Base-by-base conservation (phyloP, 2,888 invertebrate genomes). In the Hirtodrosophila confusa region DNA sequence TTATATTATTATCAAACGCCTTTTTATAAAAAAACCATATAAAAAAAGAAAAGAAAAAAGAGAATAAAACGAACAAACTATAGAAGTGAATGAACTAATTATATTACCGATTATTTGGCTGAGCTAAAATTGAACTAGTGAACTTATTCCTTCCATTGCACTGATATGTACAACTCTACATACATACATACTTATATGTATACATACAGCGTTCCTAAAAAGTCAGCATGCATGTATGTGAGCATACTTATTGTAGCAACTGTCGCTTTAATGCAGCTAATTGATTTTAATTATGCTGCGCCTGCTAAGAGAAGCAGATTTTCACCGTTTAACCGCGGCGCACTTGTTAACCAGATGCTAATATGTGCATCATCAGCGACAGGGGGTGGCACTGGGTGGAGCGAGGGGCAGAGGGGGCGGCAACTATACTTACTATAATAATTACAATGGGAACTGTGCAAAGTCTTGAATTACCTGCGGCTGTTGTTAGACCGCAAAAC, bases 301-400 rank as follows among this genome's bases (percentile, higher is more conserved):
- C 76, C 67, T 49, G 73, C 85, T 67, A 76, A 77, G 64, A 84
- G 71, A 68, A 54, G 73, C 53, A 74, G 69, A 80, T 87, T 82
- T 82, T 82, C 82, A 87, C 86, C 88, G 83, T 85, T 82, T 82
- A 82, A 63, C 66, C 69, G 86, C 78, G 51, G 69, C 79, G 88
- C 82, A 82, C 82, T 87, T 82, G 80, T 80, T 82, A 82, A 82
- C 75, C 82, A 82, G 86, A 85, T 87, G 80, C 76, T 82, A 82
- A 82, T 87, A 67, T 63, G 53, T 53, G 50, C 60, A 68, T 73
- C 58, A 64, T 67, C 62, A 68, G 54, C 44, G 39, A 23, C 41
- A 11, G 33, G 35, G 47, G 36, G 27, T 6, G 35, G 11, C 17
- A 2, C n/a, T 17, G n/a, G 7, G 27, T 5, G n/a, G 7, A 23